phyloP scores from a whole-genome alignment of 2,888 invertebrate genomes.

The Deilephila elpenor region DNA sequence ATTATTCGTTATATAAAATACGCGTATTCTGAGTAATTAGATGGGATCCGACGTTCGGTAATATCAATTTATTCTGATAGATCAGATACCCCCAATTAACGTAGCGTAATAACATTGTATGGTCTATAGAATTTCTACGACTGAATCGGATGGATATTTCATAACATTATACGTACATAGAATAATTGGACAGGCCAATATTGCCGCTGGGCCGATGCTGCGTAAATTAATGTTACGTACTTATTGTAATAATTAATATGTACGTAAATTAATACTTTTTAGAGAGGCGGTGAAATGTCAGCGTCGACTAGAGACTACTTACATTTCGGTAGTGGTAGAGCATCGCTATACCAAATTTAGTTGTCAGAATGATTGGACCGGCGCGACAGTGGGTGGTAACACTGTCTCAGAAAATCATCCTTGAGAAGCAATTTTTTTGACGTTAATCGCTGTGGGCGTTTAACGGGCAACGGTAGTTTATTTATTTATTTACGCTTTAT shows the following conservation, averaged over 20 bases:
- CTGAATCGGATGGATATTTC: neutral
- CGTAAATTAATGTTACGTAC: neutral
- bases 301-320: no score
- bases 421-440: no score
- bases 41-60: constrained; percentile 5
- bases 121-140: neutral
- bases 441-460: no score
- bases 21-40: constrained; percentile 30
- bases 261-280: neutral
- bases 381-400: no score
- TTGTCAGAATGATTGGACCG: no score
- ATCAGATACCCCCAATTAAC: constrained; percentile 29
- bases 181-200: neutral
- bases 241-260: neutral
- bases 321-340: no score
- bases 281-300: no score
- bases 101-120: neutral
- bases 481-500: no score
- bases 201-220: neutral
- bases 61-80: constrained; percentile 16
- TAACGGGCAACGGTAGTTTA: no score
- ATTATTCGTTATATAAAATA: constrained; percentile 34
- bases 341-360: no score
- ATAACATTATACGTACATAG: neutral
- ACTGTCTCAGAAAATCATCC: no score